These are phyloP conservation scores for Paratrypauchen microcephalus DNA, from an alignment of 2,797 vertebrate genomes.

Conservation along the genomic window DNA sequence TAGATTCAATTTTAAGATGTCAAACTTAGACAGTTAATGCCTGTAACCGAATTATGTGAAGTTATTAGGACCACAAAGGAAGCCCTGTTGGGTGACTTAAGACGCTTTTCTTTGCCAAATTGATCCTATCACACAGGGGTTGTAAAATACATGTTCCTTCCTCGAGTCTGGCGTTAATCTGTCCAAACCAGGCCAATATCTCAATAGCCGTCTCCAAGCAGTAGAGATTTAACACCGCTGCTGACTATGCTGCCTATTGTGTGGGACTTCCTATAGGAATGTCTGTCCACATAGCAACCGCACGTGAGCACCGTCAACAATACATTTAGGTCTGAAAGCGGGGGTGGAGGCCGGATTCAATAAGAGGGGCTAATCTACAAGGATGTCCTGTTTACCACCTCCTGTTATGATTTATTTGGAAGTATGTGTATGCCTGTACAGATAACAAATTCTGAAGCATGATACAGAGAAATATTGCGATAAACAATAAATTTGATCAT, in stretches of 20 bases:
- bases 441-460: too few relatives aligned
- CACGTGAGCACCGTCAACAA: slow-evolving; percentile 29
- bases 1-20: not conserved
- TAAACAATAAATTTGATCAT: too few relatives aligned
- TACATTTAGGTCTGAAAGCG: slow-evolving; percentile 11
- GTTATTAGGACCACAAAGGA: slow-evolving; percentile 32
- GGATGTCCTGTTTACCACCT: slow-evolving; percentile 53
- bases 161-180: slow-evolving; percentile 50
- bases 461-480: too few relatives aligned
- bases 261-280: slow-evolving; percentile 60
- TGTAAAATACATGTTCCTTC: slow-evolving; percentile 49
- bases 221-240: slow-evolving; percentile 60
- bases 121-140: slow-evolving; percentile 47
- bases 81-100: slow-evolving; percentile 28
- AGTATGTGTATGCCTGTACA: not conserved
- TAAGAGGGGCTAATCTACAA: slow-evolving; percentile 18
- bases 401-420: slow-evolving; percentile 22
- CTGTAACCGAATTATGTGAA: not conserved
- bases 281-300: slow-evolving; percentile 50
- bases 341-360: slow-evolving; percentile 18
- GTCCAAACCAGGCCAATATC: slow-evolving; percentile 62
- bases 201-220: slow-evolving; percentile 53
- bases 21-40: not conserved
- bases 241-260: slow-evolving; percentile 57
- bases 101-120: slow-evolving; percentile 33